Conservation (phyloP, 2,797 vertebrate genomes). For the Limnodromus scolopaceus region DNA sequence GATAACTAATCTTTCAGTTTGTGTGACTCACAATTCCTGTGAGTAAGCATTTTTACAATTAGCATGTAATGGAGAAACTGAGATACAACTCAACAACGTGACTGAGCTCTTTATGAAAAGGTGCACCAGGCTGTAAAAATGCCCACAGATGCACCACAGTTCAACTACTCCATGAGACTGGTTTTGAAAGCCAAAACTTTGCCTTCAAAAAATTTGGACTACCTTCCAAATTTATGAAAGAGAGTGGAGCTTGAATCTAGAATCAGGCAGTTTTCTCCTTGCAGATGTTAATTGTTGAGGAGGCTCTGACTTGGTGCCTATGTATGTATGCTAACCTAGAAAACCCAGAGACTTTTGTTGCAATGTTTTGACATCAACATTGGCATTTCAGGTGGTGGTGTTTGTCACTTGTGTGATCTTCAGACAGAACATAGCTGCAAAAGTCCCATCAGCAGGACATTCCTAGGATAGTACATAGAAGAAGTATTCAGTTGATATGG, state of each 20-base stretch:
- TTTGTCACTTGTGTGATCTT: background rate
- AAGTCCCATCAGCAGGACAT: background rate
- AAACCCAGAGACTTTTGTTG: background rate
- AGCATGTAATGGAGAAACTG: background rate
- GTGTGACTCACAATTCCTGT: background rate
- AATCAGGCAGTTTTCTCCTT: background rate
- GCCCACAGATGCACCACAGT: accelerated
- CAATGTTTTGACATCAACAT: background rate
- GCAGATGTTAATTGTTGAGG: background rate
- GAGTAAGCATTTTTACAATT: background rate
- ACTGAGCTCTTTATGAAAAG: background rate
- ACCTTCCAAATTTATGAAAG: background rate
- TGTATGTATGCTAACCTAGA: background rate
- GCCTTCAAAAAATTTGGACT: background rate
- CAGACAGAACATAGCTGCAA: background rate
- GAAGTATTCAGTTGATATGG: accelerated
- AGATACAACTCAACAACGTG: background rate
- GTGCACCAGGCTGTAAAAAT: background rate
- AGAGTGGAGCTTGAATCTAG: background rate
- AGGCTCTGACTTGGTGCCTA: background rate
- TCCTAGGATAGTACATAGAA: background rate
- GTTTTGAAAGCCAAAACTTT: background rate
- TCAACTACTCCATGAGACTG: background rate
- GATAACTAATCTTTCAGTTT: background rate
- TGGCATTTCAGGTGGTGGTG: background rate